phyloP scores from a whole-genome alignment of 2,888 invertebrate species.

The Blastobasis adustella region DNA sequence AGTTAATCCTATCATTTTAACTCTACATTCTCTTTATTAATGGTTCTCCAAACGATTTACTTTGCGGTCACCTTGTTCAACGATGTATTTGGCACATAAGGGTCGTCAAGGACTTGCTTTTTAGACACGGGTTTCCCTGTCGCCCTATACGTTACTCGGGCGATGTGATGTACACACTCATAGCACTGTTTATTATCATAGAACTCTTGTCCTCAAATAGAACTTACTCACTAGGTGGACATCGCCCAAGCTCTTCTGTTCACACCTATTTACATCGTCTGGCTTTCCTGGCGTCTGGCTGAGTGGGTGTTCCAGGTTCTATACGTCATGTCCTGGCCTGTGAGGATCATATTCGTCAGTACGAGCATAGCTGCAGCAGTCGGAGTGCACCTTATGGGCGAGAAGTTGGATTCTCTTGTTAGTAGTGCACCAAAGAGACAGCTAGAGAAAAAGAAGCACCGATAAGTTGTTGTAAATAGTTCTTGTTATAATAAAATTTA shows the following conservation, averaged over 20 bases:
- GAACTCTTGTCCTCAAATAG: slow-evolving; percentile 79
- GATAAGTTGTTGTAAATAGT: not conserved
- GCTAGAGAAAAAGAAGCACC: no score
- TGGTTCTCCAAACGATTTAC: slow-evolving; percentile 85
- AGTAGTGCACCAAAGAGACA: slow-evolving; percentile 3
- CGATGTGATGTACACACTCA: slow-evolving; percentile 89
- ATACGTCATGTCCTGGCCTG: slow-evolving; percentile 79
- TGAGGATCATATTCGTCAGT: slow-evolving; percentile 81
- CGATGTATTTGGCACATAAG: slow-evolving; percentile 78
- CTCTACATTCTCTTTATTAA: slow-evolving; percentile 29
- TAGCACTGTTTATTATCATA: slow-evolving; percentile 82
- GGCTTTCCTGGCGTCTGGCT: slow-evolving; percentile 79
- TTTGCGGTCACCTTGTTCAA: slow-evolving; percentile 83
- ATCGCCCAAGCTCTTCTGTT: not conserved
- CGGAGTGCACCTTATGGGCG: slow-evolving; percentile 81
- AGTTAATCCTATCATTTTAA: no score
- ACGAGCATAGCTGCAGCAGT: slow-evolving; percentile 71
- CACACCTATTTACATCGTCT: slow-evolving; percentile 78
- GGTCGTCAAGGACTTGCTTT: no score
- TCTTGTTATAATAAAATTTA: not conserved
- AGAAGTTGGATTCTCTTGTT: slow-evolving; percentile 77
- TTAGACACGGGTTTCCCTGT: no score
- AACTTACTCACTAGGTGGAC: not conserved
- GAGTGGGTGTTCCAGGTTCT: slow-evolving; percentile 62
- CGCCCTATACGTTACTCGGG: no score